A percentile compares a stretch with the other conserved stretches of the same genome.
These are phyloP conservation scores for Chauna torquata DNA, from an alignment of 2,113 vertebrate species.

Conservation along the genomic window DNA sequence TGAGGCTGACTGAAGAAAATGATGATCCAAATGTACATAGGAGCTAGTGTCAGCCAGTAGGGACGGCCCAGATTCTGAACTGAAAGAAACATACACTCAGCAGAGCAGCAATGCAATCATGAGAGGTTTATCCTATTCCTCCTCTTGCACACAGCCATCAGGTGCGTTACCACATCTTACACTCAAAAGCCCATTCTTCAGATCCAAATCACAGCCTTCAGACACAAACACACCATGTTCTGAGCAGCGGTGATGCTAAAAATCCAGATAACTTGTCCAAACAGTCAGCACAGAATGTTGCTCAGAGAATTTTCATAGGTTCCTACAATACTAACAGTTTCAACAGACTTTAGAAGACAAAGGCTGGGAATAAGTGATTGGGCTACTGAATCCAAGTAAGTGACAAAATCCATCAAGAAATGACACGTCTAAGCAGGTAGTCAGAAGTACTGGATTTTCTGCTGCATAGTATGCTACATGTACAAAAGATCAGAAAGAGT, in stretches of 20 bases:
- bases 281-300: neutral
- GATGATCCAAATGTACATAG: slow-evolving; percentile 98
- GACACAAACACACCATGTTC: neutral
- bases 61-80: slow-evolving; percentile 98
- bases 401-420: neutral
- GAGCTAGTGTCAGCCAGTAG: slow-evolving; percentile 96
- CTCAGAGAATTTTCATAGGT: neutral
- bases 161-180: neutral
- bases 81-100: slow-evolving; percentile 74
- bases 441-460: neutral
- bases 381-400: neutral
- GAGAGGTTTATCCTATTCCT: neutral
- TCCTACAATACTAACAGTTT: neutral
- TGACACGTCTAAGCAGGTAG: neutral
- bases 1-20: slow-evolving; percentile 96
- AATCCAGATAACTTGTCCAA: neutral
- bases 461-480: neutral
- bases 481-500: neutral
- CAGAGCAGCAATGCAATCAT: neutral
- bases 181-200: neutral
- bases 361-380: neutral
- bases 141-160: neutral
- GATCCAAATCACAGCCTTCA: neutral
- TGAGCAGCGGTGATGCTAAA: neutral
- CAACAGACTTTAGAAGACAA: neutral